These are phyloP conservation scores for Mayetiola destructor DNA, from an alignment of 2,888 invertebrate species.

Conservation along the genomic window DNA sequence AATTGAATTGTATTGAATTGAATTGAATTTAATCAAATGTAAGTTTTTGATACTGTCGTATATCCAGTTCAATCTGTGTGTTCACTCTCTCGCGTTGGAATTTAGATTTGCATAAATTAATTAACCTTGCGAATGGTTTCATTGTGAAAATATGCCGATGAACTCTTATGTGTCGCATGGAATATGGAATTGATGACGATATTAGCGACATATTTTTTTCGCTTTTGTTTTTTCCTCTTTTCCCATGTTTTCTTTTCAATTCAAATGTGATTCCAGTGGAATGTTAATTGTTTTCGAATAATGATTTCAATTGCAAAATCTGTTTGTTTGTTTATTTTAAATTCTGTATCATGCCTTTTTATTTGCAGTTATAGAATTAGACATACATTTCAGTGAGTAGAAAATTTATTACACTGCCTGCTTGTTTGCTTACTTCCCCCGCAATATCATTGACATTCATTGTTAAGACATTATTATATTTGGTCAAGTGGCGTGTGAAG, in stretches of 20 bases:
- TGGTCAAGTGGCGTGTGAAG: too few species aligned
- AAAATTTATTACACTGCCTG: too few species aligned
- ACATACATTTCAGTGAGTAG: too few species aligned
- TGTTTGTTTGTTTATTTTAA: background rate
- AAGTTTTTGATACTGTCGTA: background rate
- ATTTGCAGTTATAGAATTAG: too few species aligned
- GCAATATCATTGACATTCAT: too few species aligned
- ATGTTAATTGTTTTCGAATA: background rate
- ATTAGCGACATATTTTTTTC: background rate
- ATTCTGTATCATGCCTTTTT: too few species aligned
- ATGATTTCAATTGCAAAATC: background rate
- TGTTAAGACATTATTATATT: too few species aligned
- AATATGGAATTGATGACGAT: background rate
- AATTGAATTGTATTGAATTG: background rate
- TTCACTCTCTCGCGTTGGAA: too few species aligned
- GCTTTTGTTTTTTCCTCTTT: background rate
- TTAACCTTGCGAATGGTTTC: slow-evolving; percentile 3
- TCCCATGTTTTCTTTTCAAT: background rate
- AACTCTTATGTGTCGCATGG: background rate
- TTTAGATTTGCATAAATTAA: slow-evolving; percentile 6
- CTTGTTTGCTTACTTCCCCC: too few species aligned
- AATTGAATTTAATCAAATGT: background rate
- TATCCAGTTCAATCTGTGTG: background rate
- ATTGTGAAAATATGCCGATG: slow-evolving; percentile 2
- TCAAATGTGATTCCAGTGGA: background rate